A percentile compares a stretch with the other conserved stretches of the same genome.
These are phyloP conservation scores for Diaperis boleti DNA, from an alignment of 2,888 invertebrate species.

Conservation along the genomic window DNA sequence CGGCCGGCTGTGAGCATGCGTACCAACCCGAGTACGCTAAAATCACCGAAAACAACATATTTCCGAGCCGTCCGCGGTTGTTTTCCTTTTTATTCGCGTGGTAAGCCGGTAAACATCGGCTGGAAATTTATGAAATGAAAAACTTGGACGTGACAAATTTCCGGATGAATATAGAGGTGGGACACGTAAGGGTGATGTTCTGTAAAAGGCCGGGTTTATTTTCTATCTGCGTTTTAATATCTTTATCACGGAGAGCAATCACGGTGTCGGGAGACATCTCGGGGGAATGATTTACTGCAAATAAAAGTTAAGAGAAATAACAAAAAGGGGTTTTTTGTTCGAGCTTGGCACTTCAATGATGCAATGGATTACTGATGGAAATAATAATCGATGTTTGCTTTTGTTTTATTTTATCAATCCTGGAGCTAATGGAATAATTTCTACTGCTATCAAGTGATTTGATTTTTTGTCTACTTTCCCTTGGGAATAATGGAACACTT, in stretches of 20 bases:
- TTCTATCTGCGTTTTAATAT: background rate
- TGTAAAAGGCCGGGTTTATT: background rate
- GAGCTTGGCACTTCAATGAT: no score
- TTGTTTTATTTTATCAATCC: no score
- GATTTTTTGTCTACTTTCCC: no score
- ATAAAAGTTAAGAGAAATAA: background rate
- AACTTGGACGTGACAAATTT: slow-evolving; percentile 41
- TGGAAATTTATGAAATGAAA: slow-evolving; percentile 43
- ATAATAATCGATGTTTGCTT: no score
- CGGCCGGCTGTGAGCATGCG: slow-evolving; percentile 41
- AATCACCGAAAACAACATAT: slow-evolving; percentile 47
- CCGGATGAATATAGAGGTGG: background rate
- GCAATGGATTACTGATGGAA: no score
- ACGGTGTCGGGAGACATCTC: background rate
- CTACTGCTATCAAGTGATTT: no score
- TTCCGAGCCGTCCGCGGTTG: slow-evolving; percentile 32
- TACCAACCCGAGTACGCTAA: slow-evolving; percentile 33
- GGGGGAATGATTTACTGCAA: background rate
- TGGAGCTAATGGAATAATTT: no score
- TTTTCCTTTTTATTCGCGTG: slow-evolving; percentile 44
- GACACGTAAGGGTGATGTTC: slow-evolving; percentile 2
- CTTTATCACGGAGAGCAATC: background rate
- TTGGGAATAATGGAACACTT: no score
- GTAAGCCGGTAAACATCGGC: slow-evolving; percentile 45
- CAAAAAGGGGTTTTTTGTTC: no score